Evolutionary conservation across 2,888 invertebrate genomes (phyloP).

Genomic region (Phyto melanocephala): DNA sequence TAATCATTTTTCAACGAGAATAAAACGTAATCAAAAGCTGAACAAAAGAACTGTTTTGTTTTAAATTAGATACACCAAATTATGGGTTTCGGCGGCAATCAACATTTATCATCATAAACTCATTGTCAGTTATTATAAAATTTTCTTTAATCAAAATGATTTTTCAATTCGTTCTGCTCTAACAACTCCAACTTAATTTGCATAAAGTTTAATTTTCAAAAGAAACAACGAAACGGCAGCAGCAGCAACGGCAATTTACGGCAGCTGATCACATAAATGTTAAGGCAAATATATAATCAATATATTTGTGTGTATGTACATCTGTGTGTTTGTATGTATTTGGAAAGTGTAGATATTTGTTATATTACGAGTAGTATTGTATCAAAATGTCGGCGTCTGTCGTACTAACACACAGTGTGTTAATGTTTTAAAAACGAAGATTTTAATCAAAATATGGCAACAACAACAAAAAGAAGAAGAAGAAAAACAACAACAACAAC

Average conservation of each 20-base stretch:
- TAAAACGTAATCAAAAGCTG: background rate
- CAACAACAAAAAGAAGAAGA: no score
- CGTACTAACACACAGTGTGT: background rate
- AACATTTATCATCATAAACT: constrained; percentile 41
- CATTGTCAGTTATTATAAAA: constrained; percentile 42
- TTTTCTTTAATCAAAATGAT: constrained; percentile 66
- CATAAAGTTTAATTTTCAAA: constrained; percentile 52
- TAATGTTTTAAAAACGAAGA: constrained; percentile 56
- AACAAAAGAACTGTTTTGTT: constrained; percentile 1
- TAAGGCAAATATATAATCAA: constrained; percentile 16
- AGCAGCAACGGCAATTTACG: constrained; percentile 25
- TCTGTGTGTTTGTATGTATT: background rate
- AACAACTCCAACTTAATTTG: constrained; percentile 55
- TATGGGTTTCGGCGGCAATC: background rate
- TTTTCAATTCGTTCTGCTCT: constrained; percentile 72
- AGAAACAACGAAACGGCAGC: background rate
- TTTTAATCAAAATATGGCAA: constrained; percentile 55
- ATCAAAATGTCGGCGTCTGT: constrained; percentile 40
- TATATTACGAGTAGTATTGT: background rate
- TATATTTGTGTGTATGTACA: background rate
- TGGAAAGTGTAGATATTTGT: no score
- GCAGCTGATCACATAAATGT: constrained; percentile 48
- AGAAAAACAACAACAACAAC: constrained; percentile 20
- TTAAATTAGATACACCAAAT: background rate
- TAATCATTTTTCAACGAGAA: background rate